Conservation (phyloP, 2,888 invertebrate genomes). For the Drosophila villosipedis region DNA sequence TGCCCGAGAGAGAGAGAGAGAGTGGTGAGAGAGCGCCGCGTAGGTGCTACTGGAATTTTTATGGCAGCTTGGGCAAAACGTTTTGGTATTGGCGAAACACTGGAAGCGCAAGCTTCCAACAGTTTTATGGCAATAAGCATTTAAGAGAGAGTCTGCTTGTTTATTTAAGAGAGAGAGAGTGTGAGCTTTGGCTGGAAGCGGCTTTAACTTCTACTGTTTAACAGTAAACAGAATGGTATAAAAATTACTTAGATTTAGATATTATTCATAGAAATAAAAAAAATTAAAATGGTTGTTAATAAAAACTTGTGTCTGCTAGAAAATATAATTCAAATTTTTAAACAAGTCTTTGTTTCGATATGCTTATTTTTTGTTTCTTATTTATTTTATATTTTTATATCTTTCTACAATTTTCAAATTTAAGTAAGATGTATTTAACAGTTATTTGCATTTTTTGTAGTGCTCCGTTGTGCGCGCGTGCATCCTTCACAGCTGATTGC, state of each 20-base stretch:
- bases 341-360: background rate
- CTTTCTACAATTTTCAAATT: background rate
- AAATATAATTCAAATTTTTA: background rate
- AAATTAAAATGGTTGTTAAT: background rate
- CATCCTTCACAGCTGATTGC: slow-evolving; percentile 21
- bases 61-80: slow-evolving; percentile 50
- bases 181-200: slow-evolving; percentile 30
- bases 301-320: background rate
- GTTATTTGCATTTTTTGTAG: too few relatives aligned
- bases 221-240: background rate
- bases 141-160: slow-evolving; percentile 57
- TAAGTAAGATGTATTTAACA: background rate
- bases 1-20: slow-evolving; percentile 1
- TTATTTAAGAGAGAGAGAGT: slow-evolving; percentile 51
- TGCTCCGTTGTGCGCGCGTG: background rate
- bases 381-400: background rate
- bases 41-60: slow-evolving; percentile 48
- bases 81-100: slow-evolving; percentile 47
- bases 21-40: slow-evolving; percentile 16
- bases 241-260: background rate
- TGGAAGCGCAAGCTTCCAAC: slow-evolving; percentile 32
- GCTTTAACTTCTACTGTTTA: slow-evolving; percentile 1
- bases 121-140: slow-evolving; percentile 42
- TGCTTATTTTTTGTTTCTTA: background rate
- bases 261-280: background rate